A percentile compares a stretch with the other conserved stretches of the same genome.
Conservation (phyloP, 2,797 vertebrate genomes). For the Trachops cirrhosus region DNA sequence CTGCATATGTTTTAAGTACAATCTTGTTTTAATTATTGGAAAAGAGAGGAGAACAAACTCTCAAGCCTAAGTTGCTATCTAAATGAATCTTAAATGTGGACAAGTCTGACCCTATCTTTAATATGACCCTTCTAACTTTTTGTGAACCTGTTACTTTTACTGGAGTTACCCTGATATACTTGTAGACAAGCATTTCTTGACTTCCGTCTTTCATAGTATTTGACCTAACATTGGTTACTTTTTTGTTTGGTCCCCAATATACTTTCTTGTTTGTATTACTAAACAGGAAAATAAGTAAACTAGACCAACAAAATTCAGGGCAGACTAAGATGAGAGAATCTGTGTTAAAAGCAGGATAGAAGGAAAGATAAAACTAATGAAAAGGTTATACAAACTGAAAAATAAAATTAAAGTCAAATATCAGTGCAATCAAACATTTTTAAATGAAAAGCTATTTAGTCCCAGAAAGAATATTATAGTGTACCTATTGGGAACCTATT, state of each 20-base stretch:
- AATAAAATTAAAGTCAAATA: not conserved
- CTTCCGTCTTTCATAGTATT: not conserved
- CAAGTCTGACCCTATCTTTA: not conserved
- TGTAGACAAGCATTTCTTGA: not conserved
- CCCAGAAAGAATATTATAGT: not conserved
- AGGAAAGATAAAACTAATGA: not conserved
- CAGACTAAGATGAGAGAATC: not conserved
- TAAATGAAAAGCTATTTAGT: not conserved
- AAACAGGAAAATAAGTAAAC: not conserved
- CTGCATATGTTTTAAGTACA: not conserved
- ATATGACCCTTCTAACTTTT: not conserved
- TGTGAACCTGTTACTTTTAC: not conserved
- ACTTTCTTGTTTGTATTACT: not conserved
- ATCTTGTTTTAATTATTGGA: not conserved
- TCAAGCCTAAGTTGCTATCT: not conserved
- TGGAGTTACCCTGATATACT: not conserved
- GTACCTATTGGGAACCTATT: not conserved
- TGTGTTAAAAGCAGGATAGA: not conserved
- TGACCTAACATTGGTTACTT: not conserved
- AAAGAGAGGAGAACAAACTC: not conserved
- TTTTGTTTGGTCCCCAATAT: not conserved
- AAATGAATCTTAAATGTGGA: not conserved
- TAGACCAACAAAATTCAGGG: not conserved
- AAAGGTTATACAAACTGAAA: not conserved
- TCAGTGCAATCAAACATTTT: not conserved